phyloP scores from a whole-genome alignment of 2,888 invertebrate species.

The Orchesellides sinensis region DNA sequence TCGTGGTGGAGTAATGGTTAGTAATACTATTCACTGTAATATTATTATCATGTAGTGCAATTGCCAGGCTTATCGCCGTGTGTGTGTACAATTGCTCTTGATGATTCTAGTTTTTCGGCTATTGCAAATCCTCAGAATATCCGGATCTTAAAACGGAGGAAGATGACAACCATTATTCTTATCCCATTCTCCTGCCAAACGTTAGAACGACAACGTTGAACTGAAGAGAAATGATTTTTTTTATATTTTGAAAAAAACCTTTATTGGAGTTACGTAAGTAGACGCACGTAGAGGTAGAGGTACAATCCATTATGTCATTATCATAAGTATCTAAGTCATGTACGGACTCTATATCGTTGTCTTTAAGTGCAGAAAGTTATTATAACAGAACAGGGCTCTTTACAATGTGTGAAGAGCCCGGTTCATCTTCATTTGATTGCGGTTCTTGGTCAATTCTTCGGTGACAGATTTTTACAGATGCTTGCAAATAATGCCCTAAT shows the following conservation, averaged over 20 bases:
- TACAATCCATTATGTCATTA: too few relatives aligned
- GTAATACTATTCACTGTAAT: too few relatives aligned
- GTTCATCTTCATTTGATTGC: too few relatives aligned
- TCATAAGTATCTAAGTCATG: too few relatives aligned
- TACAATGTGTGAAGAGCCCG: too few relatives aligned
- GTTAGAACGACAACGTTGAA: neutral
- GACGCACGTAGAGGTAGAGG: neutral
- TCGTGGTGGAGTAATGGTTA: conserved; percentile 5
- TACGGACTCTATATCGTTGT: too few relatives aligned
- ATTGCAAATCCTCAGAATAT: conserved; percentile 7
- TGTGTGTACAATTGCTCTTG: neutral
- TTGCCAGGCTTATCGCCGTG: neutral
- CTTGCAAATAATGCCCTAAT: neutral
- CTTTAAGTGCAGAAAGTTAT: too few relatives aligned
- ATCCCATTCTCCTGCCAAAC: neutral
- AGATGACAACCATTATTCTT: conserved; percentile 11
- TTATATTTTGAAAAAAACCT: conserved; percentile 4
- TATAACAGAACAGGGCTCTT: too few relatives aligned
- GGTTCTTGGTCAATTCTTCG: too few relatives aligned
- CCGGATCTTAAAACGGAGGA: neutral
- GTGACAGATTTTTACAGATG: conserved; percentile 37
- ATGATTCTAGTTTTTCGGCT: neutral
- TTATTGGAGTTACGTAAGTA: conserved; percentile 14
- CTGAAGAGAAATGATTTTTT: conserved; percentile 11
- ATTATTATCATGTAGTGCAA: too few relatives aligned